These are phyloP conservation scores for Polymixis lichenea DNA, from an alignment of 2,888 invertebrate species.

Conservation along the genomic window DNA sequence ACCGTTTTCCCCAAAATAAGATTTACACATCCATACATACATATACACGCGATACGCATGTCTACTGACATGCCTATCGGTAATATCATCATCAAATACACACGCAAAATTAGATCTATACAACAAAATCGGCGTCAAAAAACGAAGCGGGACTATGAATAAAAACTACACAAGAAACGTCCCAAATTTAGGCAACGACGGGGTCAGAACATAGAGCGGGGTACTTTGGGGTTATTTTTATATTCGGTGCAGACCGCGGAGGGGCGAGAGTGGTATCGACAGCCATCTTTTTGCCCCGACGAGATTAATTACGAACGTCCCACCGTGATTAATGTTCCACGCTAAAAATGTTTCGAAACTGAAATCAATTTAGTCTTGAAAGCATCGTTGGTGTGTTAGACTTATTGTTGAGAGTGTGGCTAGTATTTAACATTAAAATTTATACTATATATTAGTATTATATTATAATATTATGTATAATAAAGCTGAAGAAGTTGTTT, in stretches of 20 bases:
- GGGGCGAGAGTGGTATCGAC: constrained; percentile 76
- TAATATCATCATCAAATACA: neutral
- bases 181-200: constrained; percentile 12
- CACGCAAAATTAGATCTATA: constrained; percentile 9
- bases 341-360: constrained; percentile 75
- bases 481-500: neutral
- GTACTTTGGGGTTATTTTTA: constrained; percentile 58
- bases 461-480: neutral
- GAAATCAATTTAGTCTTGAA: constrained; percentile 76
- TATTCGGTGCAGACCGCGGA: constrained; percentile 54
- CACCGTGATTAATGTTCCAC: constrained; percentile 78
- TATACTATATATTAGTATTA: neutral
- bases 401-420: neutral
- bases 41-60: no score
- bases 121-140: neutral
- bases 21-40: neutral
- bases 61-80: neutral
- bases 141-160: constrained; percentile 8
- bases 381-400: constrained; percentile 39
- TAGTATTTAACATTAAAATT: constrained; percentile 12
- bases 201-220: constrained; percentile 30
- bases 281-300: constrained; percentile 75
- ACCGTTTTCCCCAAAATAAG: constrained; percentile 17
- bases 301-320: constrained; percentile 81
- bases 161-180: constrained; percentile 18